Conservation (phyloP, 2,888 invertebrate genomes). For the Asteroscopus sphinx region DNA sequence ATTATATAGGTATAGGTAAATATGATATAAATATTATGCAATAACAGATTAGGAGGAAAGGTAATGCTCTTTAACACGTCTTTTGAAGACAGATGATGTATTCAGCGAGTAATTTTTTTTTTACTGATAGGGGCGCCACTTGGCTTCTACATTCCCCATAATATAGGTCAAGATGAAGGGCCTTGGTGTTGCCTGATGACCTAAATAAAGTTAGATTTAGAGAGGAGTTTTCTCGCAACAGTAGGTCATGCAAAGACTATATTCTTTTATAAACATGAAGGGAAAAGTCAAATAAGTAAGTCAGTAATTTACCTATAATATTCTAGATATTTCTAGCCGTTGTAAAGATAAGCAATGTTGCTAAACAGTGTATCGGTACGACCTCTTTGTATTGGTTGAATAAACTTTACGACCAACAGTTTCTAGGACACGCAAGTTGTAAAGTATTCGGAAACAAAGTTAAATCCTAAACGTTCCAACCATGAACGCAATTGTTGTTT, state of each 20-base stretch:
- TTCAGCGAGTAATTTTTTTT: too few species aligned
- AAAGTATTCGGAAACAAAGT: conserved; percentile 77
- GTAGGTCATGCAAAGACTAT: too few species aligned
- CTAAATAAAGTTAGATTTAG: not conserved
- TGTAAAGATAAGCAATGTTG: conserved; percentile 62
- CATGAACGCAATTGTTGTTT: conserved; percentile 36
- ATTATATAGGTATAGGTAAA: too few species aligned
- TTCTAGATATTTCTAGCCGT: conserved; percentile 46
- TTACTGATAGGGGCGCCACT: too few species aligned
- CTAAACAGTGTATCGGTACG: conserved; percentile 65
- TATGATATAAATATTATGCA: too few species aligned
- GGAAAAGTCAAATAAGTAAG: conserved; percentile 1
- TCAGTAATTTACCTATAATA: conserved; percentile 27
- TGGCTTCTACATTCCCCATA: too few species aligned
- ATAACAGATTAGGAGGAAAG: too few species aligned
- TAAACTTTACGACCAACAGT: conserved; percentile 80
- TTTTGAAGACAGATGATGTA: too few species aligned
- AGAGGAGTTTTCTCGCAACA: not conserved
- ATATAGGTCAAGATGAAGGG: not conserved
- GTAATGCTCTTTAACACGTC: too few species aligned
- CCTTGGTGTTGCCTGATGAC: too few species aligned
- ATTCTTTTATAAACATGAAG: too few species aligned
- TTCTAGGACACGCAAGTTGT: conserved; percentile 79
- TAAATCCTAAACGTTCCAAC: conserved; percentile 55
- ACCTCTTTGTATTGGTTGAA: conserved; percentile 78